Evolutionary conservation across 1,140 invertebrate genomes (phyloP), one percentile per base, ranked within the genome.

Genomic region (Amphibalanus amphitrite): DNA sequence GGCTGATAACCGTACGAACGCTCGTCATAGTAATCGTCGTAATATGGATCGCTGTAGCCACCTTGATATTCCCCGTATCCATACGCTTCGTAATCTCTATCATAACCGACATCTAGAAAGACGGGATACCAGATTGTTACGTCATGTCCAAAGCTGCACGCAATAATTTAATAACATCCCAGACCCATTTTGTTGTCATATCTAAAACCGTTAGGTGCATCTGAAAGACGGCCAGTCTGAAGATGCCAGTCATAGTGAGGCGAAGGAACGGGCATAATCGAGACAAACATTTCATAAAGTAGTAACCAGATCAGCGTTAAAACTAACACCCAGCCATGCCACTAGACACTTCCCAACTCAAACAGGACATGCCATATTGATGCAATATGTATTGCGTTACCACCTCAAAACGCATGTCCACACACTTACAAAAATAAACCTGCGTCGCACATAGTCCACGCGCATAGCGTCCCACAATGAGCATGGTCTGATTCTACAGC

Each of bases 21-120:
- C 83, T 89, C 89, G 81, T 90, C 89, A 85, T 89, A 90, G 88
- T 90, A 91, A 85, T 95, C 92, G 86, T 93, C 91, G 85, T 91
- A 95, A 89, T 91, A 93, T 81, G 89, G 89, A 85, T 93, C 90
- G 86, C 88, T 90, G 88, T 91, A 93, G 85, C 89, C 88, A 86
- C 90, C 90, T 87, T 89, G 90, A 88, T 92, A 93, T 87, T 92
- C 90, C 85, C 89, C 89, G 87, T 92, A 92, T 86, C 90, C 90
- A 86, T 91, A 92, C 91, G 91, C 92, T 86, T 92, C 90, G 87
- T 91, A 92, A 89, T 92, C 90, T 88, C 92, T 92, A 89, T 93
- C 91, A 91, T 87, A 90, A 90, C 74, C 72, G 69, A 59, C 65
- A 72, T 71, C 47, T 69, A 67, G 71, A 73, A 40, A 70, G 70